Percentiles rank a stretch among this genome's conserved stretches.
These are phyloP conservation scores for Python bivittatus DNA, from an alignment of 2,113 vertebrate species.

Conservation along the genomic window DNA sequence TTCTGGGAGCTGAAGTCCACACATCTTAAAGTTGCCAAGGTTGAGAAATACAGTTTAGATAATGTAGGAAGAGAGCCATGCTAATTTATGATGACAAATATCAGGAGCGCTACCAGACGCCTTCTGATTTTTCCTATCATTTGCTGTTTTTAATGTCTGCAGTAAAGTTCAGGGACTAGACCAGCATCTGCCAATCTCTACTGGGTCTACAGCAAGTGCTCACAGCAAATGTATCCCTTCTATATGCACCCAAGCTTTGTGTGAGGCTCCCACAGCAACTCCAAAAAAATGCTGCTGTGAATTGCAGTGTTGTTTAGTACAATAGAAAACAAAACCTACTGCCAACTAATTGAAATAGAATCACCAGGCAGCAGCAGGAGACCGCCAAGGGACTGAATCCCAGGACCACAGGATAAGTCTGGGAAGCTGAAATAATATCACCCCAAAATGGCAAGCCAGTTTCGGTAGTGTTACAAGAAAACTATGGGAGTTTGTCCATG, in stretches of 20 bases:
- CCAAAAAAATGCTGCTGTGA: neutral
- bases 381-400: neutral
- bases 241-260: neutral
- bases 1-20: neutral
- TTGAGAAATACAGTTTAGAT: neutral
- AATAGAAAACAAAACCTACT: neutral
- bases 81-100: neutral
- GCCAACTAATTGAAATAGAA: neutral
- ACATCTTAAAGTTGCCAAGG: neutral
- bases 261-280: neutral
- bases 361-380: neutral
- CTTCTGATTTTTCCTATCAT: neutral
- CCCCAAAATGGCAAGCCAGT: neutral
- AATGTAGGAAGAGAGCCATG: neutral
- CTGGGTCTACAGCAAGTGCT: neutral
- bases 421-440: neutral
- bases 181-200: accelerated
- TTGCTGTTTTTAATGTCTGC: neutral
- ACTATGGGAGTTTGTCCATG: neutral
- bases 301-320: neutral
- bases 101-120: neutral
- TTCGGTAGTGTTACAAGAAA: neutral
- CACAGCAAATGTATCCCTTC: neutral
- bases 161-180: neutral
- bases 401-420: neutral